phyloP scores from a whole-genome alignment of 2,888 invertebrate genomes.

The Philopedon plagiatum region DNA sequence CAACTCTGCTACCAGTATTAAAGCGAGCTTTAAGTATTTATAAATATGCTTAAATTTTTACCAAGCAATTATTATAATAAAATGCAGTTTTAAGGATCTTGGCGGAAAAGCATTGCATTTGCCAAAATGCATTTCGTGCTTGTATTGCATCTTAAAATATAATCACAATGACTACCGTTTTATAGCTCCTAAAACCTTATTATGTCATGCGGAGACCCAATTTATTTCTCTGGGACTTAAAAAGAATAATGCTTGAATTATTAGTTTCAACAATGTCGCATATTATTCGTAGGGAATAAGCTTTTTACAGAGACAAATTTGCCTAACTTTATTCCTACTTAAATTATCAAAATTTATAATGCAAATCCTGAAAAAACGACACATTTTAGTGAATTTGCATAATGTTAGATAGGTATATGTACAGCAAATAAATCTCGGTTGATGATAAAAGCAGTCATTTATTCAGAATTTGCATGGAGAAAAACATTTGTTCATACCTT shows the following conservation, averaged over 20 bases:
- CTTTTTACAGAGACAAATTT: conserved; percentile 28
- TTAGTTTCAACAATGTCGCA: conserved; percentile 37
- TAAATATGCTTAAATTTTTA: too few species aligned
- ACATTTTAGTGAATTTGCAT: background rate
- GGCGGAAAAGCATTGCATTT: too few species aligned
- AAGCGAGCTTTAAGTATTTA: too few species aligned
- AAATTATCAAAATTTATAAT: conserved; percentile 23
- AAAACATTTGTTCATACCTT: too few species aligned
- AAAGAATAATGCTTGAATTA: conserved; percentile 33
- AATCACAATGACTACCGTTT: background rate
- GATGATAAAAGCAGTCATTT: too few species aligned
- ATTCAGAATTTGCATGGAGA: too few species aligned
- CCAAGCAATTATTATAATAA: too few species aligned
- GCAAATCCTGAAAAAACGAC: background rate
- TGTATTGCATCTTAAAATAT: conserved; percentile 2
- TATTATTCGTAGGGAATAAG: conserved; percentile 31
- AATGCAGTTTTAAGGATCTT: too few species aligned
- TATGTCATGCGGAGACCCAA: conserved; percentile 3
- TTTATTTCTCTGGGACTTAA: conserved; percentile 23
- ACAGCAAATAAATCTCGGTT: too few species aligned
- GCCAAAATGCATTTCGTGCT: background rate
- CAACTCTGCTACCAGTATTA: too few species aligned
- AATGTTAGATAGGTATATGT: too few species aligned
- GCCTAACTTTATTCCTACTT: conserved; percentile 17
- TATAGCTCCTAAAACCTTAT: conserved; percentile 13